phyloP scores from a whole-genome alignment of 2,113 vertebrate genomes.

The Bos indicus region DNA sequence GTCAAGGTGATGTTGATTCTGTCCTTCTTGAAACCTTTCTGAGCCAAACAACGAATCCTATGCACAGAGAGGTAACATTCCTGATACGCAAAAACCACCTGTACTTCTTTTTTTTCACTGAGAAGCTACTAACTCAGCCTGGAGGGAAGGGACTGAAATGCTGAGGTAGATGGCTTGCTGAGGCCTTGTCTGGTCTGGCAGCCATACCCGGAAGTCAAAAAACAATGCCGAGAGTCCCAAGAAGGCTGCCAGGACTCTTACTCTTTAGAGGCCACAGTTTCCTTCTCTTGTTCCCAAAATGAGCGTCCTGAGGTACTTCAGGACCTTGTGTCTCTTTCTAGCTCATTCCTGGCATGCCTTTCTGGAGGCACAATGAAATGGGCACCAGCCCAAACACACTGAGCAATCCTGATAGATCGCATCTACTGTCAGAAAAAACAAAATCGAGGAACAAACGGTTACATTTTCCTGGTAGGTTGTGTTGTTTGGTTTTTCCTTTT shows the following conservation, averaged over 20 bases:
- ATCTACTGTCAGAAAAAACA: conserved; percentile 31
- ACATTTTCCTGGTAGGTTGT: background rate
- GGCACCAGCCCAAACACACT: conserved; percentile 32
- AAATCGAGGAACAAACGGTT: conserved; percentile 1
- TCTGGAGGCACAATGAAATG: background rate
- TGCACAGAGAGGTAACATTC: conserved; percentile 11
- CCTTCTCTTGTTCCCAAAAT: background rate
- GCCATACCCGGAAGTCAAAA: background rate
- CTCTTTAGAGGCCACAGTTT: background rate
- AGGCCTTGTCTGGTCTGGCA: rapidly evolving
- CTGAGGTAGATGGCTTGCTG: background rate
- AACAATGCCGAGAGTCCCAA: no score
- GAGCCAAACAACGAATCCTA: background rate
- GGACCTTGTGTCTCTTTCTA: background rate
- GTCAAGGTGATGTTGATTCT: background rate
- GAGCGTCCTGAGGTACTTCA: background rate
- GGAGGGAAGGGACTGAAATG: background rate
- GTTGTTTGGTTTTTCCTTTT: background rate
- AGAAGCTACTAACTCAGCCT: background rate
- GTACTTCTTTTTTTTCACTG: background rate
- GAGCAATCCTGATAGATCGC: conserved; percentile 1
- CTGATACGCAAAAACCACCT: background rate
- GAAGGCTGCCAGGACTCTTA: background rate
- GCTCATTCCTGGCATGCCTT: background rate
- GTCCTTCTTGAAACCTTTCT: background rate